These are phyloP conservation scores for Parapristionchus giblindavisi DNA, from an alignment of 2,888 invertebrate genomes.

Conservation along the genomic window DNA sequence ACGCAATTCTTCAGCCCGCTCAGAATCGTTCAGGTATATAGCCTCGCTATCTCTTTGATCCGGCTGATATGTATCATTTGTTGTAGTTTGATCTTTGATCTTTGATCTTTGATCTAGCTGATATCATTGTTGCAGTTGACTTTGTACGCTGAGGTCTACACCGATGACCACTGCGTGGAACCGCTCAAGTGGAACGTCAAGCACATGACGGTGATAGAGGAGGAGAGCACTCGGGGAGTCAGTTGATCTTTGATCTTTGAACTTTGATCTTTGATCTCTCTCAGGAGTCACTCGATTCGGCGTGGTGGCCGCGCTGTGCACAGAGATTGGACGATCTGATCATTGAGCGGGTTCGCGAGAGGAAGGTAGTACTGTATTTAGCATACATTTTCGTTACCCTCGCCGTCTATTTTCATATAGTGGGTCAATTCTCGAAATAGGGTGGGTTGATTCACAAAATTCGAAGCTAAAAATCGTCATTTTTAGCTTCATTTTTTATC, in stretches of 20 bases:
- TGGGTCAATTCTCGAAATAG: too few species aligned
- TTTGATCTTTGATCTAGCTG: not conserved
- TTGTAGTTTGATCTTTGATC: not conserved
- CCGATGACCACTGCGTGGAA: too few species aligned
- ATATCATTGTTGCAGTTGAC: not conserved
- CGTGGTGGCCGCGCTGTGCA: conserved; percentile 16
- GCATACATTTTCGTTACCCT: too few species aligned
- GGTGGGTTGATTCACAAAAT: too few species aligned
- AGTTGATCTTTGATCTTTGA: not conserved
- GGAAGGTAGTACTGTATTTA: too few species aligned
- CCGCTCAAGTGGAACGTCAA: too few species aligned
- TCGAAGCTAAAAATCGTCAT: too few species aligned
- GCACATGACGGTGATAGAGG: too few species aligned
- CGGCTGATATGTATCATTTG: not conserved
- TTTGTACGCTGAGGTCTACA: too few species aligned
- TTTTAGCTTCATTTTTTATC: too few species aligned
- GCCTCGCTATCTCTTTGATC: not conserved
- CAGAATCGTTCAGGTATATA: not conserved
- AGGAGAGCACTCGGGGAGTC: not conserved
- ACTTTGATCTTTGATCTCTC: not conserved
- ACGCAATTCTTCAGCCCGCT: conserved; percentile 9
- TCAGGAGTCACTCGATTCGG: conserved; percentile 11
- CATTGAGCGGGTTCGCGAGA: not conserved
- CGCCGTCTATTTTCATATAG: too few species aligned
- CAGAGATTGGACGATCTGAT: conserved; percentile 16